Evolutionary conservation across 2,113 vertebrate genomes (phyloP), one percentile per base, ranked within the genome.

Genomic region (Halichoerus grypus): DNA sequence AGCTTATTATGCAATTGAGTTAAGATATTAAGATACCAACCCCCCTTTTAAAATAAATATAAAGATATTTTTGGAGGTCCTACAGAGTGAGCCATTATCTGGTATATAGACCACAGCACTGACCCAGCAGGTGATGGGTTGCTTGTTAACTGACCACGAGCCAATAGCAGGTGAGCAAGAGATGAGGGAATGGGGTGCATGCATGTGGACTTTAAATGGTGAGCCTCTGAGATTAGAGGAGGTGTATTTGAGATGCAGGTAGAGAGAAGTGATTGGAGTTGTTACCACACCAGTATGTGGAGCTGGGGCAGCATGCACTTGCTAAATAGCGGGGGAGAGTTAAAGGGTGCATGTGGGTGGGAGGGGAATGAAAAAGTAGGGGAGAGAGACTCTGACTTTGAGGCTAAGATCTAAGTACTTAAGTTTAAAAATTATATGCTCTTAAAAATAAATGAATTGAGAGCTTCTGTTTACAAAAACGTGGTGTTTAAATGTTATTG

Each of bases 1-100:
- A 96, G 81, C 51, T 97, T 81, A 95, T 96, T 95, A 94, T 90
- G 96, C 86, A 96, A 39, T n/a, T 46, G 72, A 83, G 21, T 94
- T 94, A 57, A 96, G 76, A 82, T 88, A 88, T 7, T 76, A 65
- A 82, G 57, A 88, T 97, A 91, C 82, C 88, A 93, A 95, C 36
- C 9, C 8, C 83, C 36, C 33, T 91, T 84, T 88, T 16, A 95
- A 95, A 91, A 96, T 96, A 97, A 95, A 94, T 59, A 91, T 21
- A 53, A 72, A 59, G 91, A 69, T 61, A n/a, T 59, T 93, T 81
- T 65, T 80, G 71, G 84, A 97, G 46, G 42, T 80, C 31, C 24
- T 46, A 33, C 46, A 59, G 26, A 57, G 21, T 69, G 42, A 93
- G 16, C 31, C 7, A 11, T 55, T 55, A 24, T 90, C 49, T 46